Base-by-base conservation (phyloP, 1,140 invertebrate species). In the Amyelois transitella region DNA sequence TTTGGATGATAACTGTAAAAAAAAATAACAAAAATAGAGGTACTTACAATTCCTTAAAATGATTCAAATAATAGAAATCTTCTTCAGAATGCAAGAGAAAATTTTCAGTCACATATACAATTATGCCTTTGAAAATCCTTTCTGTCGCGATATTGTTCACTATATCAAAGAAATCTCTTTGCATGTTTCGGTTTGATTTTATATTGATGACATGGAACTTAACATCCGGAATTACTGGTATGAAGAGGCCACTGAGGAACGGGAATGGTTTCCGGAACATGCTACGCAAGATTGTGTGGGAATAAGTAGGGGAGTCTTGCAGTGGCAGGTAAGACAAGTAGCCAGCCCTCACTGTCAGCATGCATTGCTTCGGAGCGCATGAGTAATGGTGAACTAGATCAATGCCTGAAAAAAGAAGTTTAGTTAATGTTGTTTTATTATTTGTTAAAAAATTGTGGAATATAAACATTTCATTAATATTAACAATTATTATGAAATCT, bases 41-140 rank as follows among this genome's bases (percentile, higher is more conserved):
- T 69, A 83, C 83, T 81, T 75, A 87, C 84, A 77, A 58, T 51
- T 82, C 72, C 21, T 75, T 82, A 18, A 87, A 72, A 62, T 81
- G 69, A 72, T 85, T 82, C n/a, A 87, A 66, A 53, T 85, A 83
- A 1, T 76, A 60, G 51, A 82, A 79, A 57, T 85, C 76, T 22
- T 84, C 77, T 56, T 76, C 72, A 32, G 78, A 71, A 53, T 82
- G 63, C 20, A 87, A 52, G 2, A 87, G 43, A 52, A 75, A 85
- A 45, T 76, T 81, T 19, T 79, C 81, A 7, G 81, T 85, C 0
- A 84, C 79, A 77, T 72, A 87, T 6, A 81, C 77, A 18, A 87
- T 17, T 18, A 78, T 61, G 6, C 81, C 81, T 61, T 87, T 87
- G 17, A 87, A 62, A 18, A 77, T 69, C 50, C 66, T 59, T 18